Percentiles rank a stretch among this genome's conserved stretches.
These are phyloP conservation scores for Lasioglossum malachurum DNA, from an alignment of 2,888 invertebrate genomes.

Conservation along the genomic window DNA sequence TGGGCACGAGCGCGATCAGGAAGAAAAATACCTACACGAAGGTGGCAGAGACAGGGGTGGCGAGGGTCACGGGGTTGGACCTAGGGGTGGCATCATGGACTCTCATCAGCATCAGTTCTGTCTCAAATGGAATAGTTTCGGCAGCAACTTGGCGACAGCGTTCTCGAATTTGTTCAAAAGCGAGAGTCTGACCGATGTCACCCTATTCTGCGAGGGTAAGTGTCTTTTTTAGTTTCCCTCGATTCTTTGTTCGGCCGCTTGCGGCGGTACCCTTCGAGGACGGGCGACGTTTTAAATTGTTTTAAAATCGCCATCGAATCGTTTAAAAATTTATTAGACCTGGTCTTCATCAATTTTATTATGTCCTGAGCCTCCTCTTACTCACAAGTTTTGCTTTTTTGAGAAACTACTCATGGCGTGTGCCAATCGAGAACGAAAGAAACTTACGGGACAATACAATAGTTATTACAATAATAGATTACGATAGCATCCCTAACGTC, in stretches of 20 bases:
- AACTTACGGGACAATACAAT: no score
- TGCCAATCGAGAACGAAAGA: background rate
- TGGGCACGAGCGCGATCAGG: constrained; percentile 82
- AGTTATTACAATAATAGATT: background rate
- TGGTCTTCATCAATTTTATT: background rate
- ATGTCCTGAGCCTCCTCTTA: background rate
- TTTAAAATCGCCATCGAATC: no score
- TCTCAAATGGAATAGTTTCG: constrained; percentile 98
- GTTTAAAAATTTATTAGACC: background rate
- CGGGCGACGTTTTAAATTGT: no score
- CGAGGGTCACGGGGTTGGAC: constrained; percentile 81
- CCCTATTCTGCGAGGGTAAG: constrained; percentile 96
- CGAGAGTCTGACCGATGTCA: constrained; percentile 96
- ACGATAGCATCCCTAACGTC: background rate
- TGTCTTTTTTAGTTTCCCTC: constrained; percentile 68
- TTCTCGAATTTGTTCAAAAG: constrained; percentile 97
- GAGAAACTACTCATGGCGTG: background rate
- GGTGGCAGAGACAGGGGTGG: constrained; percentile 81
- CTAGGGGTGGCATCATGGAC: constrained; percentile 93
- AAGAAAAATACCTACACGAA: constrained; percentile 80
- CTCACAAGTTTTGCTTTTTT: background rate
- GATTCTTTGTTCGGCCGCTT: background rate
- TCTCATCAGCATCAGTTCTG: constrained; percentile 96
- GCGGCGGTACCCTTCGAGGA: background rate
- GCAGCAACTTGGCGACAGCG: constrained; percentile 95